Base-by-base conservation (phyloP, 2,888 invertebrate genomes). In the Amiota communis region DNA sequence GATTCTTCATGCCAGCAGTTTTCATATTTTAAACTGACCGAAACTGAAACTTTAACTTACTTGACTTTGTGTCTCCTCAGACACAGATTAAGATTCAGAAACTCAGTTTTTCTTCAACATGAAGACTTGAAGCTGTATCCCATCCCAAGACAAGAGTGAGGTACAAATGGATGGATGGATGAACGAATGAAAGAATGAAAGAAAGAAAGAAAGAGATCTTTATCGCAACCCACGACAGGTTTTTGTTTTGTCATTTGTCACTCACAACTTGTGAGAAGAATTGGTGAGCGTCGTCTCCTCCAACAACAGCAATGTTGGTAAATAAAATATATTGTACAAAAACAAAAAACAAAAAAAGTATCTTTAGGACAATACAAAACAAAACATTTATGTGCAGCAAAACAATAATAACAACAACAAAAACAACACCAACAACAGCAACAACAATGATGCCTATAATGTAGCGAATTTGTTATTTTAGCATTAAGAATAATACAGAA, bases 171-270 rank as follows among this genome's bases (percentile, higher is more conserved):
- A 13, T 53, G 79, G 78, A 76, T 75, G 81, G 80, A 80, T 80
- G 81, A 80, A 81, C 80, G 79, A 79, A 79, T 53, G 53, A 68
- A 69, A 71, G 79, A 78, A 76, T 76, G 81, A 80, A 80, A 80
- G 81, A 80, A 81, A 80, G 79, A 79, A 79, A 68, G 53, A 68
- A 53, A 51, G 81, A 69, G 79, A 84, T 84, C 81, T 83, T 76
- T 83, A 84, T 83, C 82, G 79, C 82, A 84, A 84, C 85, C 88
- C 87, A 88, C 88, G 88, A 88, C 88, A 88, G 88, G 88, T 88
- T 88, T 87, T 88, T 87, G 85, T 86, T 88, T 88, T 88, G 88
- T 88, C 88, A 88, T 88, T 88, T 88, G 88, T 88, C 88, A 88
- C 88, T 88, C 88, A 88, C 87, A 84, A 84, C 83, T 84, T 84